Evolutionary conservation across 1,140 invertebrate genomes (phyloP), one percentile per base, ranked within the genome.

Genomic region (Homalodisca vitripennis): DNA sequence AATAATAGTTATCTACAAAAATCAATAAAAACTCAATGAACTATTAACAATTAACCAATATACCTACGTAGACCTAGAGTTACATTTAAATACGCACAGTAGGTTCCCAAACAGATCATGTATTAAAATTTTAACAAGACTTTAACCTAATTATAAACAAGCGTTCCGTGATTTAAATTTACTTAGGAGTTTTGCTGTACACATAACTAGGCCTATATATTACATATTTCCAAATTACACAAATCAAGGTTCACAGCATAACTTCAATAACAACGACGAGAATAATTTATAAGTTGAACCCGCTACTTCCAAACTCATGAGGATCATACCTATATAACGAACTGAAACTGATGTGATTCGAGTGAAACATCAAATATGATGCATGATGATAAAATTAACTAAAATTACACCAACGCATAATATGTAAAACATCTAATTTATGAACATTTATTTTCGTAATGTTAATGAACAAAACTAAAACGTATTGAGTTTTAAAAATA

Each of bases 1-100:
- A 51, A 51, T 22, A 51, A n/a, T n/a, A n/a, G n/a, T 51, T 51
- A 51, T 51, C 48, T 51, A 51, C 48, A 51, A 51, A n/a, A n/a
- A 51, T 22, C 48, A 14, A 51, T 51, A 51, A 51, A 51, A 51
- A n/a, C n/a, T 51, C 3, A 51, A 20, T 51, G 22, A 51, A 51
- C 48, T 51, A 3, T 51, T 51, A 3, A 51, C n/a, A 51, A n/a
- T 51, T 20, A 51, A 51, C 48, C 3, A 51, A 51, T 22, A 51
- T 51, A n/a, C n/a, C n/a, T n/a, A n/a, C n/a, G 6, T 51, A 51
- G 3, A 22, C 48, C 22, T 51, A 51, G 48, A 51, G 22, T 51
- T 51, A 51, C 22, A 51, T 51, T 51, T 20, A 51, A 51, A 51
- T 51, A 51, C 22, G n/a, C 48, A 51, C 48, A 51, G 48, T 51